Conservation (phyloP, 2,797 vertebrate species). For the Brotogeris chrysoptera region DNA sequence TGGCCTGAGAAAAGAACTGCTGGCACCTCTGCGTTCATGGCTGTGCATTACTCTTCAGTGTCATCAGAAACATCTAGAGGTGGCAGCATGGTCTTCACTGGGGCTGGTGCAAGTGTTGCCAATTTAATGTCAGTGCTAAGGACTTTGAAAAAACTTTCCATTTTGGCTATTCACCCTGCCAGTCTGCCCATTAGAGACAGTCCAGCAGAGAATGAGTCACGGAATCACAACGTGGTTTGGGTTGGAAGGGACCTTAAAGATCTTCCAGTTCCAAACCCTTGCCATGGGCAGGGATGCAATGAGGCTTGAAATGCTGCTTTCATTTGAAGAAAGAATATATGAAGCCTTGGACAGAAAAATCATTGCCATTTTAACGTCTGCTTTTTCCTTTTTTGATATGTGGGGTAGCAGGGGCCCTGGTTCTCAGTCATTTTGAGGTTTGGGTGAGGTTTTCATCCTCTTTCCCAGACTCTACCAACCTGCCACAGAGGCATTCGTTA, state of each 20-base stretch:
- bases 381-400: background rate
- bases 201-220: background rate
- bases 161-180: background rate
- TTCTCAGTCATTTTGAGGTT: background rate
- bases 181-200: background rate
- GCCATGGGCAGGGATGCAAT: background rate
- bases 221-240: background rate
- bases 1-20: background rate
- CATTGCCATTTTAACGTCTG: background rate
- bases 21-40: background rate
- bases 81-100: background rate
- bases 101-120: background rate
- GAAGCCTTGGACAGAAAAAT: slow-evolving; percentile 1
- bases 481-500: background rate
- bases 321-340: background rate
- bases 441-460: background rate
- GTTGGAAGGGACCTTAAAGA: background rate
- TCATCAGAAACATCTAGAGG: background rate
- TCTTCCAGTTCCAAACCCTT: background rate
- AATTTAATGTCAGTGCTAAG: background rate
- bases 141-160: background rate
- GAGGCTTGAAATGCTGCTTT: background rate
- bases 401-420: background rate
- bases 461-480: background rate
- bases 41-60: background rate